These are phyloP conservation scores for Cyrtorhinus lividipennis DNA, from an alignment of 1,140 invertebrate genomes.

Conservation along the genomic window DNA sequence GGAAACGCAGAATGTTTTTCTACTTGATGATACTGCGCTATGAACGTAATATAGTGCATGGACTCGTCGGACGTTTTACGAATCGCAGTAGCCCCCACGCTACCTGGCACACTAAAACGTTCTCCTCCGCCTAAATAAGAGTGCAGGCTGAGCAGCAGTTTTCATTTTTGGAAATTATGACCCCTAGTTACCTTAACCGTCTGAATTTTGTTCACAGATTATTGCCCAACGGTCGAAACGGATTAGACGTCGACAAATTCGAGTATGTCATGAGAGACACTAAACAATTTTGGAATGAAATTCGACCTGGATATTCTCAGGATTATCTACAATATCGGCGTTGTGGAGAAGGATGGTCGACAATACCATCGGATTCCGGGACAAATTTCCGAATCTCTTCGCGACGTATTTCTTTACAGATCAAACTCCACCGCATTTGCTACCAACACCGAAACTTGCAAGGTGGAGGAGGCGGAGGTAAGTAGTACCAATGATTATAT, in stretches of 20 bases:
- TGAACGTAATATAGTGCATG: too few relatives aligned
- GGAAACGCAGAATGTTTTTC: too few relatives aligned
- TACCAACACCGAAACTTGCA: constrained; percentile 24
- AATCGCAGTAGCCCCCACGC: too few relatives aligned
- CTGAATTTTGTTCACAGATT: constrained; percentile 34
- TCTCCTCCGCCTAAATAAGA: too few relatives aligned
- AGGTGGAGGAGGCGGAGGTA: constrained; percentile 20
- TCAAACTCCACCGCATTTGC: constrained; percentile 23
- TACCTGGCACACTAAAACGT: too few relatives aligned
- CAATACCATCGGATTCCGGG: constrained; percentile 21
- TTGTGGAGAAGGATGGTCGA: constrained; percentile 15
- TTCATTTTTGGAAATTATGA: background rate
- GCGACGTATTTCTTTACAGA: constrained; percentile 25
- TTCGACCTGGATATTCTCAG: constrained; percentile 24
- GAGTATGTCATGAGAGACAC: constrained; percentile 51
- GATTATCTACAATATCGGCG: constrained; percentile 21
- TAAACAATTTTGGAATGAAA: constrained; percentile 24
- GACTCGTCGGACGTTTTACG: too few relatives aligned
- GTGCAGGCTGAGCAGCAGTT: too few relatives aligned
- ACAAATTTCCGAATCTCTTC: constrained; percentile 22
- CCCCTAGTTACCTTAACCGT: background rate
- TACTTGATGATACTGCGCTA: too few relatives aligned
- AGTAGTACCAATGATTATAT: too few relatives aligned
- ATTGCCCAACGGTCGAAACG: constrained; percentile 44
- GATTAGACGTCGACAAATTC: constrained; percentile 57